Evolutionary conservation across 2,888 invertebrate species (phyloP), one percentile per base, ranked within the genome.

Genomic region (Dascillus cervinus): DNA sequence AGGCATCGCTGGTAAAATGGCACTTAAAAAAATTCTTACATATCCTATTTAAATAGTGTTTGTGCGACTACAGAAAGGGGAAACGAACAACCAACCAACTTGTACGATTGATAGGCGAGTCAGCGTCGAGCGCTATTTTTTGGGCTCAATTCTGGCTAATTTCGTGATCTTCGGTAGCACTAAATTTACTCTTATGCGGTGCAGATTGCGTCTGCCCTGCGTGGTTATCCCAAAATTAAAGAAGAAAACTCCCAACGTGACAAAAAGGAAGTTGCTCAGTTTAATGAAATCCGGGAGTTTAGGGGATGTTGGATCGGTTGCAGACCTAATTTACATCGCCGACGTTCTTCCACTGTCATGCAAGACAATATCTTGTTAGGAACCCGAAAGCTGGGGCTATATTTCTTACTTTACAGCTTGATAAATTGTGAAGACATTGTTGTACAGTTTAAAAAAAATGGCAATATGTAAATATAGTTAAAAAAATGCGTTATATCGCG

Each of bases 241-340:
- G n/a, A n/a, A n/a, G n/a, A n/a, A n/a, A n/a, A n/a, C n/a, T n/a
- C n/a, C n/a, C n/a, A n/a, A n/a, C n/a, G n/a, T n/a, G 17, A 17
- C 17, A 48, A 30, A 41, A 52, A 49, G 56, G 58, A 58, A 57
- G 57, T 57, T 57, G 58, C 57, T 57, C 55, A 57, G 56, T 46
- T n/a, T n/a, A n/a, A n/a, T n/a, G n/a, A n/a, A n/a, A n/a, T n/a
- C n/a, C n/a, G n/a, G n/a, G n/a, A n/a, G n/a, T n/a, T n/a, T n/a
- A n/a, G n/a, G n/a, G n/a, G n/a, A n/a, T n/a, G n/a, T 4, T 22
- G 10, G 17, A 22, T 28, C 23, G 12, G 23, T 28, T 23, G 13
- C 23, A 6, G 9, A 17, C 14, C 22, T 28, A 28, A 31, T 32
- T 32, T 37, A 41, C 30, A 43, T 43, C 39, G 43, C 43, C 46